Base-by-base conservation (phyloP, 2,888 invertebrate species). In the Neocrepidodera transversa region DNA sequence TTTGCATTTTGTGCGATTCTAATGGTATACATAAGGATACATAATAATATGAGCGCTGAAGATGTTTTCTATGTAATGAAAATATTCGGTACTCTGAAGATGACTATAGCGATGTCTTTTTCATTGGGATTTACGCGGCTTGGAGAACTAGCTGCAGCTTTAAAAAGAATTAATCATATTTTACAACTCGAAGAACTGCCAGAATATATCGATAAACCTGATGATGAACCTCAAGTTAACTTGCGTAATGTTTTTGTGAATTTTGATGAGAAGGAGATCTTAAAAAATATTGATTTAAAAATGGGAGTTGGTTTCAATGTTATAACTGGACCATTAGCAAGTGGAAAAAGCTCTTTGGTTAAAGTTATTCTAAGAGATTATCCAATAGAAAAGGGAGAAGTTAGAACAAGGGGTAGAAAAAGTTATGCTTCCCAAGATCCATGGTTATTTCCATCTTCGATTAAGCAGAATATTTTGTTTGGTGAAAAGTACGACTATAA, bases 401-500 rank as follows among this genome's bases (percentile, higher is more conserved):
- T 82, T 0, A 64, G 64, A 16, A 78, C 85, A 0, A 85, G 58
- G 81, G 86, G 83, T 11, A 73, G 67, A 7, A 69, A 81, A 20
- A 81, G 81, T 1, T 89, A 88, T 68, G 83, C 85, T 1, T 82
- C 85, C 2, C 87, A 87, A 69, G 82, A 87, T 70, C 83, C 88
- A 0, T 89, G 88, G 88, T 67, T 83, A 20, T 83, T 83, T 67
- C 81, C 82, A 1, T 81, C 81, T 11, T 83, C 84, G 26, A 84
- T 93, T 1, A 83, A 87, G 30, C 90, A 92, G 70, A 93, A 93
- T 73, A 90, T 93, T 55, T 72, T 90, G 0, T 92, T 93, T 78
- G 92, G 92, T 0, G 82, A 83, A 69, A 80, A 82, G 0, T 82
- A 84, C 75, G 82, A 87, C 55, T 77, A 81, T 1, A 79, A 84